Conservation (phyloP, 2,888 invertebrate species). For the Malthinus seriepunctatus region DNA sequence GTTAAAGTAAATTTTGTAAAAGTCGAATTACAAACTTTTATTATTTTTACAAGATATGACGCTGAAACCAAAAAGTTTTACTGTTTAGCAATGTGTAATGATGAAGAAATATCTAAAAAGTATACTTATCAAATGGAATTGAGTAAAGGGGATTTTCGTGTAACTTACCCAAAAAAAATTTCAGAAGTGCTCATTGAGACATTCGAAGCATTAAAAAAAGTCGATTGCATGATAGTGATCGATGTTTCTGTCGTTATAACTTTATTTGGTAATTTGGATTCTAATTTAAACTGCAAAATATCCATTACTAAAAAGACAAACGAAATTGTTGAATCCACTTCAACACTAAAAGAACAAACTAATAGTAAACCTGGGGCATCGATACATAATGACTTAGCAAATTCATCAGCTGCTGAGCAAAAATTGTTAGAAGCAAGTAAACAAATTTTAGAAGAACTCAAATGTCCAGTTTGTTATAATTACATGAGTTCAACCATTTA, state of each 20-base stretch:
- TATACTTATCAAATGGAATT: slow-evolving; percentile 28
- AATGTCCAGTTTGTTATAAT: slow-evolving; percentile 11
- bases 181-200: slow-evolving; percentile 10
- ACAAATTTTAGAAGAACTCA: slow-evolving; percentile 7
- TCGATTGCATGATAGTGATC: slow-evolving; percentile 21
- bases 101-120: slow-evolving; percentile 10
- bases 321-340: slow-evolving; percentile 8
- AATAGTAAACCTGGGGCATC: no score
- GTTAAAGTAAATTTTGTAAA: slow-evolving; percentile 37
- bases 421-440: not conserved
- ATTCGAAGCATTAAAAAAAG: slow-evolving; percentile 9
- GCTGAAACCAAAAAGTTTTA: slow-evolving; percentile 13
- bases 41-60: slow-evolving; percentile 39
- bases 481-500: slow-evolving; percentile 14
- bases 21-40: slow-evolving; percentile 37
- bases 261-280: slow-evolving; percentile 13
- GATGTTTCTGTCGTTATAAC: slow-evolving; percentile 12
- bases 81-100: slow-evolving; percentile 1
- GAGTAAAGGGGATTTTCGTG: slow-evolving; percentile 18
- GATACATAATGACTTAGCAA: no score
- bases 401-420: not conserved
- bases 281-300: slow-evolving; percentile 16
- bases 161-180: slow-evolving; percentile 16
- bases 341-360: not conserved
- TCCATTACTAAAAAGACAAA: slow-evolving; percentile 21